Evolutionary conservation across 1,140 invertebrate species (phyloP), one percentile per base, ranked within the genome.

Genomic region (Doryteuthis pealeii): DNA sequence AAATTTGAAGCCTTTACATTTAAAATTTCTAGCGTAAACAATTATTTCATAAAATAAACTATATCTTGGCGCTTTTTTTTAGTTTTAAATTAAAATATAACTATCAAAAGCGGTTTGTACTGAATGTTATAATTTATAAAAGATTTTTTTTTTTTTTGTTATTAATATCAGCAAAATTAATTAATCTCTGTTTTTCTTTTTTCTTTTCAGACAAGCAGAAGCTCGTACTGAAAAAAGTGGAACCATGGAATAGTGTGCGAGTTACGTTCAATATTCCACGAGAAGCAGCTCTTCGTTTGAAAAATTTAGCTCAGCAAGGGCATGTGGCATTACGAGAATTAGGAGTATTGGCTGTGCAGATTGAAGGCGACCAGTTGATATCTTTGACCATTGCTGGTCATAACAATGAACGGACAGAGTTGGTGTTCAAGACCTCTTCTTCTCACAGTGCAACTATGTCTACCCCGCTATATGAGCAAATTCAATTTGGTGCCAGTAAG

Each of bases 221-320:
- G 78, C 72, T 88, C 66, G 82, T 85, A 58, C 49, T 93, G 74
- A 91, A 91, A 79, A 94, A 98, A 91, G 94, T 98, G 90, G 96
- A 99, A 91, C 96, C 96, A 91, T 98, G 96, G 96, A 97, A 98
- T 90, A 96, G 95, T 84, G 96, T 98, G 80, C 92, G 95, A 89
- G 95, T 98, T 86, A 98, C 96, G 88, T 94, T 98, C 90, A 96
- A 95, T 84, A 95, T 98, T 89, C 96, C 96, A 79, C 92, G 93
- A 86, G 96, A 97, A 89, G 96, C 96, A 84, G 96, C 96, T 80
- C 88, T 93, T 81, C 91, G 94, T 80, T 90, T 99, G 83, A 91
- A 95, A 82, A 93, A 95, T 86, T 90, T 99, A 83, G 96, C 96
- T 75, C 92, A 94, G 85, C 93, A 94, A 86, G 95, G 96, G 79